Evolutionary conservation across 1,140 invertebrate genomes (phyloP), one percentile per base, ranked within the genome.

Genomic region (Metaphire vulgaris): DNA sequence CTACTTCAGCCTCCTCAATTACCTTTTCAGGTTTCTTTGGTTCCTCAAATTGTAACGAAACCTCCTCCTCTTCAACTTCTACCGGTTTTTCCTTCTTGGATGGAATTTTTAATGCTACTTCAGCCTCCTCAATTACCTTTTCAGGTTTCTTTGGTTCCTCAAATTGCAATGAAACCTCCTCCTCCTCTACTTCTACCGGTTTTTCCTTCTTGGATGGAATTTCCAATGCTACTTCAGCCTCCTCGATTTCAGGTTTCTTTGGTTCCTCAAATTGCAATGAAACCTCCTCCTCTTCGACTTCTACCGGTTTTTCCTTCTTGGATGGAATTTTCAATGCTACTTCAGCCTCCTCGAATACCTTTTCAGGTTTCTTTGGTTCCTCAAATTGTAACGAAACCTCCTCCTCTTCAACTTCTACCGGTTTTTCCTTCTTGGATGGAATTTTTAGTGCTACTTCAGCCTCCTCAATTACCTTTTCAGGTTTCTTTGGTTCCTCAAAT

Each of bases 111-210:
- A 26, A 14, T 28, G 67, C 14, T 26, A 69, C n/a, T n/a, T n/a
- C n/a, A n/a, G n/a, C 67, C 26, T 69, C 67, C 67, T 69, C 67
- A 2, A 6, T 26, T 69, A 6, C 31, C 31, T 69, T 26, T 31
- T 2, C 2, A 28, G n/a, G 2, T 69, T 69, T 26, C 26, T 69
- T 69, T 26, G 2, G 6, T 69, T 6, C 2, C 2, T 6, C 2
- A 26, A 69, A 12, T 69, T 69, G 6, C 2, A 69, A 26, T 69
- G 67, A 6, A 2, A 69, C 67, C n/a, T 69, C 31, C n/a, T n/a
- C n/a, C 31, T 69, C 67, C 67, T n/a, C n/a, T n/a, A 12, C 31
- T 69, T 69, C 31, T 26, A 69, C 67, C 26, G 67, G 67, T 69
- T 69, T 69, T 26, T 69, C 31, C 26, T 69, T 69, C 67, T 69